Evolutionary conservation across 2,797 vertebrate species (phyloP).

Genomic region (Helarctos malayanus): DNA sequence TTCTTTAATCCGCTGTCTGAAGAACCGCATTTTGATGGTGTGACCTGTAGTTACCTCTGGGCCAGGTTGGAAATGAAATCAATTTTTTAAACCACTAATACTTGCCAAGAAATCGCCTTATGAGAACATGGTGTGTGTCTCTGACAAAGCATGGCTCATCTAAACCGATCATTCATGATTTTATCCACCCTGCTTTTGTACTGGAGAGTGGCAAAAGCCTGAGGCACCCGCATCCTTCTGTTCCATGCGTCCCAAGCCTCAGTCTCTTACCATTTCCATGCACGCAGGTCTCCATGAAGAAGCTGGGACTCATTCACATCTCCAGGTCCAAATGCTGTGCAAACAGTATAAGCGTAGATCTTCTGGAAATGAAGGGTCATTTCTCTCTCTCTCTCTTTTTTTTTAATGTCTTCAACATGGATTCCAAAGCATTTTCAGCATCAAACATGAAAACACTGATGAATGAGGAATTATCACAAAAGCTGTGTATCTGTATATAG

Average conservation of each 20-base stretch:
- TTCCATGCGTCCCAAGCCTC: slow-evolving; percentile 71
- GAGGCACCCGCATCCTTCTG: slow-evolving; percentile 70
- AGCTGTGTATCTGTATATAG: slow-evolving; percentile 83
- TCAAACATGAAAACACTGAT: slow-evolving; percentile 84
- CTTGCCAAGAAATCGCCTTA: slow-evolving; percentile 94
- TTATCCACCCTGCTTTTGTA: slow-evolving; percentile 81
- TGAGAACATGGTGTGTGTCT: slow-evolving; percentile 97
- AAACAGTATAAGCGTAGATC: slow-evolving; percentile 85
- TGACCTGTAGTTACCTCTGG: slow-evolving; percentile 90
- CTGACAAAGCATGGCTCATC: slow-evolving; percentile 93
- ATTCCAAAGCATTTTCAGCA: slow-evolving; percentile 86
- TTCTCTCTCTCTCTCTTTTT: slow-evolving; percentile 74
- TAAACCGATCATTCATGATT: slow-evolving; percentile 87
- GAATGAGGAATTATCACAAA: slow-evolving; percentile 83
- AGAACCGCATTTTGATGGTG: slow-evolving; percentile 80
- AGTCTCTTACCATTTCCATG: slow-evolving; percentile 85
- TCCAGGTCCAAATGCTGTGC: slow-evolving; percentile 84
- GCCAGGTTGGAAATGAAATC: slow-evolving; percentile 93
- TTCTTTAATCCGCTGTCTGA: slow-evolving; percentile 85
- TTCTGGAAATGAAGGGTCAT: slow-evolving; percentile 86
- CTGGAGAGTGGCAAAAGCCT: slow-evolving; percentile 87
- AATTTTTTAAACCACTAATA: slow-evolving; percentile 90
- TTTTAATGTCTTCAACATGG: slow-evolving; percentile 81
- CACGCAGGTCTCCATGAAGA: slow-evolving; percentile 85
- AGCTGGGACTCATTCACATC: slow-evolving; percentile 87